Conservation (phyloP, 2,797 vertebrate species). For the Oreochromis mossambicus region DNA sequence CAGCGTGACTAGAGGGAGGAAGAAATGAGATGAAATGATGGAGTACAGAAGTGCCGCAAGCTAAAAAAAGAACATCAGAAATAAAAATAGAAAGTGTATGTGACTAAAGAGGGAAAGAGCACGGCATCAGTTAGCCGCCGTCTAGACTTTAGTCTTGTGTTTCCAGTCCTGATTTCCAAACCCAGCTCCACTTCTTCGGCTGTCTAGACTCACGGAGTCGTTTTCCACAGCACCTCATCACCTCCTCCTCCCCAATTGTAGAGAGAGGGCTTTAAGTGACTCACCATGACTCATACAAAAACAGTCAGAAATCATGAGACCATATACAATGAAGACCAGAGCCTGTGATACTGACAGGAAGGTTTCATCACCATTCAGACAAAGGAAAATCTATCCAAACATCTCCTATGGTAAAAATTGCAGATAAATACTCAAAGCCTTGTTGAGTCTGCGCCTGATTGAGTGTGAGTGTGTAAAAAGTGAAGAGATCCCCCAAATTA, state of each 20-base stretch:
- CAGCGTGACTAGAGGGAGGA: neutral
- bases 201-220: slow-evolving; percentile 66
- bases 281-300: slow-evolving; percentile 68
- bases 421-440: neutral
- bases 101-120: slow-evolving; percentile 22
- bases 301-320: slow-evolving; percentile 46
- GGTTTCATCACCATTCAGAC: slow-evolving; percentile 38
- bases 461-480: neutral
- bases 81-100: slow-evolving; percentile 34
- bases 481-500: neutral
- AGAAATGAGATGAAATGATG: neutral
- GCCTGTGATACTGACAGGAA: slow-evolving; percentile 28
- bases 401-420: neutral
- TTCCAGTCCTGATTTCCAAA: slow-evolving; percentile 68
- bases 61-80: slow-evolving; percentile 8
- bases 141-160: slow-evolving; percentile 61
- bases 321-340: slow-evolving; percentile 28
- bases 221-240: slow-evolving; percentile 74
- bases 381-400: slow-evolving; percentile 13
- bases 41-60: slow-evolving; percentile 11
- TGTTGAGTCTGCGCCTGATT: neutral
- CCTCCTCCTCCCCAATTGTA: slow-evolving; percentile 33
- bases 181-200: slow-evolving; percentile 53
- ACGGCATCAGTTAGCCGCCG: slow-evolving; percentile 33
- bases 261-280: slow-evolving; percentile 58